Percentiles rank a stretch among this genome's conserved stretches.
Conservation (phyloP, 2,888 invertebrate genomes). For the Nomada fucata region DNA sequence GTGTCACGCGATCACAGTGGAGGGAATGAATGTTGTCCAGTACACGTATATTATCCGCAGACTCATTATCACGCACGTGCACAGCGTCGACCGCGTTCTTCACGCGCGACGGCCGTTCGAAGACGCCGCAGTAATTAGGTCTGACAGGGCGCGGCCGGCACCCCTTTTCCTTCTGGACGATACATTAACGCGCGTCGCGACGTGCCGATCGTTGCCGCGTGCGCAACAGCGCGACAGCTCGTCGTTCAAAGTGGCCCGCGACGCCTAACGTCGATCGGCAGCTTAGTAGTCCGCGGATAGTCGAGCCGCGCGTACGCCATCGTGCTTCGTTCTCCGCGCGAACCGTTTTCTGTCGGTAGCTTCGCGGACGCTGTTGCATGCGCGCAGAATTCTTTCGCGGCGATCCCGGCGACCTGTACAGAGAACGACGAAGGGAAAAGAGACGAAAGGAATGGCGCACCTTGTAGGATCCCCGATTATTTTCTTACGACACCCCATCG, state of each 20-base stretch:
- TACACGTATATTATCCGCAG: constrained; percentile 18
- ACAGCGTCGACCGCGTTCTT: constrained; percentile 47
- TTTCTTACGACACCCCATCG: constrained; percentile 50
- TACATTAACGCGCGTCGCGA: background rate
- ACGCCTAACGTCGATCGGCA: constrained; percentile 54
- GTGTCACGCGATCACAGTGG: constrained; percentile 13
- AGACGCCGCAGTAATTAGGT: background rate
- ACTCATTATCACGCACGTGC: constrained; percentile 36
- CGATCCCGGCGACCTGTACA: constrained; percentile 40
- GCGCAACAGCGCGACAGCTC: constrained; percentile 1
- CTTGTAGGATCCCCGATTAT: constrained; percentile 45
- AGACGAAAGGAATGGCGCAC: background rate
- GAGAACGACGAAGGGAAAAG: constrained; percentile 9
- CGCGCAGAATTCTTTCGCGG: constrained; percentile 24
- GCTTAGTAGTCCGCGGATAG: constrained; percentile 30
- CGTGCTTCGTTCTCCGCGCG: constrained; percentile 42
- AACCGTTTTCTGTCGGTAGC: constrained; percentile 45
- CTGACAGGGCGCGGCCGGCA: background rate
- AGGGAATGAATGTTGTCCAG: background rate
- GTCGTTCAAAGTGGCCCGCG: constrained; percentile 29
- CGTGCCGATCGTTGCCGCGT: background rate
- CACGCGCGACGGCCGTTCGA: constrained; percentile 10
- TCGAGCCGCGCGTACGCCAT: constrained; percentile 8
- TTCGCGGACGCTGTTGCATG: constrained; percentile 15
- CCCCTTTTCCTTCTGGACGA: background rate